Percentiles rank a stretch among this genome's conserved stretches.
Conservation (phyloP, 2,888 invertebrate species). For the Parnassius smintheus region DNA sequence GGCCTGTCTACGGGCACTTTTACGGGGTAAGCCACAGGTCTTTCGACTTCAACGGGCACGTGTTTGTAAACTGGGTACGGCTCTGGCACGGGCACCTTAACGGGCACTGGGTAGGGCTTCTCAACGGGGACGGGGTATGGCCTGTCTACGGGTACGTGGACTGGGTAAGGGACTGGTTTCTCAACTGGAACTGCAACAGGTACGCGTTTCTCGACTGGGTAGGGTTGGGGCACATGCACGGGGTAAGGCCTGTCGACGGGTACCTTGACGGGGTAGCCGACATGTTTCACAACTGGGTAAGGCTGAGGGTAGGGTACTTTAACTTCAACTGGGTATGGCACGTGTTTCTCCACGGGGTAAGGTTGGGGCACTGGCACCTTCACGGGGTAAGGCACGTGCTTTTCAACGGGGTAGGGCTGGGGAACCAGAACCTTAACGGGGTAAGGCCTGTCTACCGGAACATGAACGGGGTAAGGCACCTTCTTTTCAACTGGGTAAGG, state of each 20-base stretch:
- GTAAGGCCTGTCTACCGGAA: constrained; percentile 88
- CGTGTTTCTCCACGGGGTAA: constrained; percentile 89
- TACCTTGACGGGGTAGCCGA: constrained; percentile 84
- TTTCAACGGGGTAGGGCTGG: constrained; percentile 90
- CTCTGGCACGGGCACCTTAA: constrained; percentile 81
- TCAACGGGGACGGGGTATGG: constrained; percentile 80
- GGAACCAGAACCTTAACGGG: constrained; percentile 90
- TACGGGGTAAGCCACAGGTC: constrained; percentile 82
- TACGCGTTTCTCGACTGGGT: constrained; percentile 83
- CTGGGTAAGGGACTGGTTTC: constrained; percentile 83
- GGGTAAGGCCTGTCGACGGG: constrained; percentile 86
- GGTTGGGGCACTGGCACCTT: constrained; percentile 88
- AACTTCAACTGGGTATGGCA: constrained; percentile 86
- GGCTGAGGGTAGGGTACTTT: constrained; percentile 89
- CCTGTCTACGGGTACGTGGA: constrained; percentile 83
- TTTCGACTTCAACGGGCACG: constrained; percentile 82
- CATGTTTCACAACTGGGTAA: constrained; percentile 85
- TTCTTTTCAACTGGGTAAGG: constrained; percentile 90
- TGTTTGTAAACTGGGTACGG: constrained; percentile 85
- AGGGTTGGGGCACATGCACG: constrained; percentile 83
- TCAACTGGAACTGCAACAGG: constrained; percentile 83
- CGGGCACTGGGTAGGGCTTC: constrained; percentile 75
- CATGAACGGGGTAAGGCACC: constrained; percentile 85
- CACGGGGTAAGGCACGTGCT: constrained; percentile 87
- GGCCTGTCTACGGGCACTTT: constrained; percentile 85